phyloP scores from a whole-genome alignment of 2,888 invertebrate genomes.

The Apamea epomidion region DNA sequence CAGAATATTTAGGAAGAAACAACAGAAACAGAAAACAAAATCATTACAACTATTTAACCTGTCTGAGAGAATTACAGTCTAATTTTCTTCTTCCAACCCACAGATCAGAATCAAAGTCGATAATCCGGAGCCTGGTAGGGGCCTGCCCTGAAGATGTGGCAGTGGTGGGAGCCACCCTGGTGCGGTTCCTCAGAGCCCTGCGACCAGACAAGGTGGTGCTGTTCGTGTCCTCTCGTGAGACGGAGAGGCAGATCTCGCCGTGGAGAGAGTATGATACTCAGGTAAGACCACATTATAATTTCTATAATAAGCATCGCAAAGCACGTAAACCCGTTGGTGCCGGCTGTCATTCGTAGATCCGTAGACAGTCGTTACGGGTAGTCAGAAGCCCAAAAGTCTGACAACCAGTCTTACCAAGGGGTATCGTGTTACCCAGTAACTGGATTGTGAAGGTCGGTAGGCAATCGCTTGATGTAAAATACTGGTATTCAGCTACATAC shows the following conservation, averaged over 20 bases:
- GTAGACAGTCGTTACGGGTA: neutral
- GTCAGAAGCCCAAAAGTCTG: neutral
- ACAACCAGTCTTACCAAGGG: neutral
- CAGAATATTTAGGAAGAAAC: neutral
- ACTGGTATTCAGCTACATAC: neutral
- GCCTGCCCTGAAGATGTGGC: slow-evolving; percentile 95
- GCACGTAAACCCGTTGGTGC: neutral
- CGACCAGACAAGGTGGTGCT: slow-evolving; percentile 92
- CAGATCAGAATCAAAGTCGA: slow-evolving; percentile 95
- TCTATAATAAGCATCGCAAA: neutral
- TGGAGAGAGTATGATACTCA: slow-evolving; percentile 95
- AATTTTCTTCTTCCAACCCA: slow-evolving; percentile 34
- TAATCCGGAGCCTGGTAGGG: slow-evolving; percentile 94
- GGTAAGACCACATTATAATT: slow-evolving; percentile 82
- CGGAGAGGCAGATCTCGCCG: slow-evolving; percentile 92
- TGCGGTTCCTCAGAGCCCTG: slow-evolving; percentile 93
- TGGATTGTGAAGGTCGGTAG: neutral
- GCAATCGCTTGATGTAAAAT: neutral
- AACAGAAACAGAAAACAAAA: neutral
- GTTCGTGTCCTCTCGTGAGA: slow-evolving; percentile 92
- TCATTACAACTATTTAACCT: neutral
- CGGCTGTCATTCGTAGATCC: neutral
- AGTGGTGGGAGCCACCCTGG: slow-evolving; percentile 94
- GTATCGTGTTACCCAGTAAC: neutral
- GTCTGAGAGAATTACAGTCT: neutral